Base-by-base conservation (phyloP, 2,113 vertebrate species). In the Tetraodon nigroviridis region DNA sequence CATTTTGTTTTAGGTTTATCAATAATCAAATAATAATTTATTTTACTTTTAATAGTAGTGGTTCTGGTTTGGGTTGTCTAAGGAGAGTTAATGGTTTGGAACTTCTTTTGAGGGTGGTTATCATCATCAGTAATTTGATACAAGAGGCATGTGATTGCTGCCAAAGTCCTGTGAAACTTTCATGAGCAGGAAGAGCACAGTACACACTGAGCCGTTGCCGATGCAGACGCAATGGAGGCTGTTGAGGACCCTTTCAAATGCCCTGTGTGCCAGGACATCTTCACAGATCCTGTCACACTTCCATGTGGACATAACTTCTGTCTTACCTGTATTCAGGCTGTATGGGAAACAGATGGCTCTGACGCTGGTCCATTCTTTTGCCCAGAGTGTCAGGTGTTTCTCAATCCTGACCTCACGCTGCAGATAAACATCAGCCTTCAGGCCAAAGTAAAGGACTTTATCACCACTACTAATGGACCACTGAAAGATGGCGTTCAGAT, bases 331-430 rank as follows among this genome's bases (percentile, higher is more conserved):
- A 90, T 91, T 55, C 71, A 64, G 20, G 53, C 80, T 10, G 88
- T 91, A 15, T 91, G 89, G 89, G 83, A 87, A 73, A 73, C 75
- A 11, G 84, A 89, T 16, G 65, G 64, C 6, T 60, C 71, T 5
- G 15, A 69, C 2, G 47, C 65, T 3, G 84, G 62, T 11, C 84
- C 77, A 18, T 45, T 79, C 21, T 91, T 91, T 71, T 90, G 90
- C 52, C 90, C 90, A 6, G 90, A 91, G 75, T 90, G 90, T 79
- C 89, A 89, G 77, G 84, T 89, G 41, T 71, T 90, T 15, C 74
- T 90, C 10, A 60, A 82, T 22, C 55, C 87, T 51, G 68, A 80
- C 50, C 64, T 82, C 51, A 59, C 65, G 29, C 75, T 89, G 69
- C 65, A 89, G 62, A 55, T 84, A 51, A 87, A 90, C 58, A 21